Evolutionary conservation across 2,797 vertebrate species (phyloP), one percentile per base, ranked within the genome.

Genomic region (Pelochelys cantorii): DNA sequence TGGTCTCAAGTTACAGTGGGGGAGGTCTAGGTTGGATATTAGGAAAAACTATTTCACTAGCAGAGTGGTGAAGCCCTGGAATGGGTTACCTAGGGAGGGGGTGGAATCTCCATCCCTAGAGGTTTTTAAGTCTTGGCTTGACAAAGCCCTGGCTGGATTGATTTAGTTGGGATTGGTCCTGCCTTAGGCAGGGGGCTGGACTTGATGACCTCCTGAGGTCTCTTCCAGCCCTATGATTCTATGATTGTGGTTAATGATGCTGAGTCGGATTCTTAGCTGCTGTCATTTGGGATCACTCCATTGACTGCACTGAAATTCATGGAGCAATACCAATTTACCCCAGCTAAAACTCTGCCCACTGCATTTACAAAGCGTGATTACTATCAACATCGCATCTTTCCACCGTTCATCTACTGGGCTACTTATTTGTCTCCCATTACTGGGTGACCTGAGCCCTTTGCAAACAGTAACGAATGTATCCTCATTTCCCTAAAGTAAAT

Each of bases 391-490:
- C 52, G 2, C 1, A 60, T 25, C 0, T 57, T 93, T 92, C 68
- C 27, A 0, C 88, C 8, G 2, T 42, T 75, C 34, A 2, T 0
- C 0, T 65, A 37, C 2, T 1, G 2, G 56, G 60, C n/a, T 34
- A 60, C 48, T 87, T 82, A 79, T 84, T 71, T 1, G 4, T 78
- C 79, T 84, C 20, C 83, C 89, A 48, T 83, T 87, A 55, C 92
- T 86, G 0, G 56, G 92, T 54, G 80, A 85, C 34, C 92, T 80
- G 88, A 92, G 57, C 57, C 84, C 82, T 74, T 75, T 90, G 74
- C 92, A 78, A 91, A 84, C 20, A 68, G 82, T 94, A 96, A 95
- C 94, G 95, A 95, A 95, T 96, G 96, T 96, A 95, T 95, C 95
- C 90, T 92, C 89, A 91, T 85, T 93, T 96, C 87, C 94, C 82